A percentile compares a stretch with the other conserved stretches of the same genome.
Evolutionary conservation across 1,140 invertebrate genomes (phyloP).

Genomic region (silkworm (Bombyx mori)): DNA sequence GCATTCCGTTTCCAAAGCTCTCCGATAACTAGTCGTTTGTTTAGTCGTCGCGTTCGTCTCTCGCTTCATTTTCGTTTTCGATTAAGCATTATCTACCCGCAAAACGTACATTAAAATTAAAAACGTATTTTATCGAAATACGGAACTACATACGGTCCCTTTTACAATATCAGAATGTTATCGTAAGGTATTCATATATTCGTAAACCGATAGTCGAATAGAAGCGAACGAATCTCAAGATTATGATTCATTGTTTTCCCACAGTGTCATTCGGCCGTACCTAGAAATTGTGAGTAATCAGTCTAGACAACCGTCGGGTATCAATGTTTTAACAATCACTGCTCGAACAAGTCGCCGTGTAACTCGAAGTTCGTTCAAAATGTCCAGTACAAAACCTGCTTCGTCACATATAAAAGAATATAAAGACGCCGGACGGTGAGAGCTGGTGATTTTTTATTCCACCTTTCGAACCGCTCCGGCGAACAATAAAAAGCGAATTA

Average conservation of each 20-base stretch:
- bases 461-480: constrained; percentile 17
- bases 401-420: no score
- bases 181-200: not conserved
- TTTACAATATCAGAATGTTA: not conserved
- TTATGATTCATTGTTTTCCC: constrained; percentile 52
- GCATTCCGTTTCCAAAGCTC: constrained; percentile 25
- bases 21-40: not conserved
- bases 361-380: no score
- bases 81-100: no score
- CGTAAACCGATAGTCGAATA: not conserved
- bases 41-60: no score
- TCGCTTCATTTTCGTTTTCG: no score
- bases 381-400: no score
- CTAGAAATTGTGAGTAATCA: constrained; percentile 55
- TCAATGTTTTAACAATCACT: not conserved
- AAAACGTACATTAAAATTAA: no score
- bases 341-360: no score
- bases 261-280: constrained; percentile 38
- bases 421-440: constrained; percentile 9
- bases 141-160: no score
- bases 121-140: no score
- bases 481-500: constrained; percentile 46
- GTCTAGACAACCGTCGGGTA: not conserved
- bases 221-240: not conserved
- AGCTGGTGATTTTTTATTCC: constrained; percentile 29